Base-by-base conservation (phyloP, 2,888 invertebrate genomes). In the Lomographa bimaculata region DNA sequence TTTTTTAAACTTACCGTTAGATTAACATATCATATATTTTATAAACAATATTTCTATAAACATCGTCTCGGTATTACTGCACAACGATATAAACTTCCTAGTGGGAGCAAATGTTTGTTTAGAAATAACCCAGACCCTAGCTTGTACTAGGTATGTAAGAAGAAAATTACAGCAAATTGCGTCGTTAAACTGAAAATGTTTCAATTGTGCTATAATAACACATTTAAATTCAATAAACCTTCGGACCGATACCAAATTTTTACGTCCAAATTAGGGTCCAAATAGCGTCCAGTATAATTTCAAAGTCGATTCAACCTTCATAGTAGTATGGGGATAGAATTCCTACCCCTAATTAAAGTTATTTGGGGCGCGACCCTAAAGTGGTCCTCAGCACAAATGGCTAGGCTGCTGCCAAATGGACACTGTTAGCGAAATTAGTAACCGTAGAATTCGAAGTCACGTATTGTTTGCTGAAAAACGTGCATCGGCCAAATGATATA, bases 271-370 rank as follows among this genome's bases (percentile, higher is more conserved):
- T 44, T 44, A 39, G 30, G 39, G 34, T 35, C 23, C 23, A 10
- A 43, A 43, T 28, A 11, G 17, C 27, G 36, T 35, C 35, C 35
- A 35, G 35, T 32, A 28, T 43, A 36, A 43, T 43, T 43, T 28
- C 32, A 37, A 42, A 43, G 27, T 32, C 36, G 23, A 25, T 30
- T 17, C 42, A 23, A 23, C 41, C 29, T 32, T 23, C 55, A 54
- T 67, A 69, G 67, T 69, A 55, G 61, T 58, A 58, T 48, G 49
- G 21, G 50, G 34, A 44, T 42, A 46, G 67, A 68, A 71, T 71
- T 64, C 55, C 57, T 60, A 56, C 61, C 60, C 57, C 62, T 64
- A 69, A 70, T 71, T 71, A 67, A 63, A 64, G 59, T 64, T 67
- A 64, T 71, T 69, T 46, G 58, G 60, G 54, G 59, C 64, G 58